Percentiles rank a stretch among this genome's conserved stretches.
Evolutionary conservation across 2,888 invertebrate genomes (phyloP).

Genomic region (Erpobdella octoculata): DNA sequence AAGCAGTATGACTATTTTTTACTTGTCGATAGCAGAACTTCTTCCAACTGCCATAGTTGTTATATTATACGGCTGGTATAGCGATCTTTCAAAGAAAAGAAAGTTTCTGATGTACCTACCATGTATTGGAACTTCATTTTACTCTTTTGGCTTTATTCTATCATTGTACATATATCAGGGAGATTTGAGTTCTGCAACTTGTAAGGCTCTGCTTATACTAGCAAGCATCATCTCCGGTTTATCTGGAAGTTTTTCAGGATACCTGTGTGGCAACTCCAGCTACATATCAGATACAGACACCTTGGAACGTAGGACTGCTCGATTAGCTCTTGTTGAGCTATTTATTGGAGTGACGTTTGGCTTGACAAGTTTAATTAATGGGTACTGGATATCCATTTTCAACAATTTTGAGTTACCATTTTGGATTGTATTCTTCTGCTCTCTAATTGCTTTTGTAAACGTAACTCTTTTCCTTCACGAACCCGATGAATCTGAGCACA

Average conservation of each 20-base stretch:
- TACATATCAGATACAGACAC: constrained; percentile 40
- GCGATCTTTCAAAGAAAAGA: constrained; percentile 47
- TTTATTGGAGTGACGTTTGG: constrained; percentile 38
- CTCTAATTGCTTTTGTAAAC: constrained; percentile 44
- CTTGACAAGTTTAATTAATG: constrained; percentile 34
- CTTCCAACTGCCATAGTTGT: constrained; percentile 44
- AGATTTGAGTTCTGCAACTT: constrained; percentile 33
- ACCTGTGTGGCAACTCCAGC: constrained; percentile 38
- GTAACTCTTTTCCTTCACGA: constrained; percentile 44
- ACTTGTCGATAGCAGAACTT: constrained; percentile 48
- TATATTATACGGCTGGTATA: constrained; percentile 47
- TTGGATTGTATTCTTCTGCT: constrained; percentile 47
- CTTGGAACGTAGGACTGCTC: constrained; percentile 34
- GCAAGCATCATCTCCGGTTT: constrained; percentile 36
- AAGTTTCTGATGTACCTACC: constrained; percentile 49
- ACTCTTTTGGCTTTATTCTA: constrained; percentile 41
- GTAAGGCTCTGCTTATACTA: constrained; percentile 34
- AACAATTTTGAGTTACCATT: constrained; percentile 44
- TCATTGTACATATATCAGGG: constrained; percentile 36
- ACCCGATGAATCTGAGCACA: constrained; percentile 32
- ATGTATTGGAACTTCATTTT: constrained; percentile 45
- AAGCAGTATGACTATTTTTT: constrained; percentile 38
- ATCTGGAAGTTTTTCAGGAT: constrained; percentile 38
- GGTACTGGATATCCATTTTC: constrained; percentile 34
- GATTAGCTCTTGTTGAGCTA: constrained; percentile 38